Conservation (phyloP, 2,888 invertebrate species). For the Cephus runcator region DNA sequence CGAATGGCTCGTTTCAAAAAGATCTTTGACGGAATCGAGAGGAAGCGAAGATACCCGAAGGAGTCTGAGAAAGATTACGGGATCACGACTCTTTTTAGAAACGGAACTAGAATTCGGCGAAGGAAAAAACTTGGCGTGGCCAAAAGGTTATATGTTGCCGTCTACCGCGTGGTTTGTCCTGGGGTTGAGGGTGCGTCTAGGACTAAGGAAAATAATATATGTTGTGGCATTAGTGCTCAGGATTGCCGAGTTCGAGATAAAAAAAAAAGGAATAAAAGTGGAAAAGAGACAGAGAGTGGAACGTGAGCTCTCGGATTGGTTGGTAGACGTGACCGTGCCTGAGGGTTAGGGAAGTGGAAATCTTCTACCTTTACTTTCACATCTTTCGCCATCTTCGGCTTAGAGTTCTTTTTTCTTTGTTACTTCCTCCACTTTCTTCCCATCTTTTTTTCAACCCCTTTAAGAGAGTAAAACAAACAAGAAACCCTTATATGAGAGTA, state of each 20-base stretch:
- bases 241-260: background rate
- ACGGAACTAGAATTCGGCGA: background rate
- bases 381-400: background rate
- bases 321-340: conserved; percentile 1
- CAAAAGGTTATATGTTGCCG: background rate
- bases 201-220: conserved; percentile 4
- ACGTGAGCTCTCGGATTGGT: conserved; percentile 2
- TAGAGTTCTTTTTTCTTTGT: background rate
- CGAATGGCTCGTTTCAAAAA: background rate
- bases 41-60: background rate
- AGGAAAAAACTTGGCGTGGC: background rate
- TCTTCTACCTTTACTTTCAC: background rate
- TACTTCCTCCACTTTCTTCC: background rate
- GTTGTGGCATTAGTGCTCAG: background rate
- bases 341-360: background rate
- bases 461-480: background rate
- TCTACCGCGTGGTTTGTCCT: background rate
- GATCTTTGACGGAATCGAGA: background rate
- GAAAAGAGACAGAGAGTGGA: background rate
- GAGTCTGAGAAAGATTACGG: background rate
- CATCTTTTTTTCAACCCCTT: background rate
- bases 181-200: background rate
- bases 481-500: background rate
- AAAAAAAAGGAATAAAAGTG: conserved; percentile 1
- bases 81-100: background rate